Percentiles rank a stretch among this genome's conserved stretches.
Evolutionary conservation across 2,888 invertebrate species (phyloP).

Genomic region (Poecilobothrus nobilitatus): DNA sequence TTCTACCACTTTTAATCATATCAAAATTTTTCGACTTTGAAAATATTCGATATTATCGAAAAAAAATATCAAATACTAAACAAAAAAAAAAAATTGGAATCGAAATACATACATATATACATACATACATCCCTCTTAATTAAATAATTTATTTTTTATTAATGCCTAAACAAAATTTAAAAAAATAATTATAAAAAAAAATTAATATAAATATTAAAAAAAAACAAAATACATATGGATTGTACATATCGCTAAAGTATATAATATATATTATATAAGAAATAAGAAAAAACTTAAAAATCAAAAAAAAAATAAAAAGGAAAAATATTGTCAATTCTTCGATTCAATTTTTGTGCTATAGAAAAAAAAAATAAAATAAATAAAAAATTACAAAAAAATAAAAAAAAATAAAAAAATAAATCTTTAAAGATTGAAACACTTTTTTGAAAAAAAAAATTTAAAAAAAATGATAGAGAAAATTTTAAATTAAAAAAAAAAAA

Average conservation of each 20-base stretch:
- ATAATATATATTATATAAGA: background rate
- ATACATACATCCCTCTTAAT: no score
- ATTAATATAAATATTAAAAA: background rate
- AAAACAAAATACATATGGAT: background rate
- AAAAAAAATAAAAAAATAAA: background rate
- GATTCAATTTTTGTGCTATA: constrained; percentile 3
- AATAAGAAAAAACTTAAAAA: background rate
- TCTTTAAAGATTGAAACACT: background rate
- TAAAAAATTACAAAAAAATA: background rate
- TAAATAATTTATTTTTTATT: no score
- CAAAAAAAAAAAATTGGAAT: no score
- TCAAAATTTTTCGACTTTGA: no score
- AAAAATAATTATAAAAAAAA: background rate
- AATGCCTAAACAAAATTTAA: background rate
- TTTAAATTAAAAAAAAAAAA: background rate
- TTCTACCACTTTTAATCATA: no score
- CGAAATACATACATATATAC: no score
- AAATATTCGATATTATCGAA: no score
- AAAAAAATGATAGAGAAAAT: background rate
- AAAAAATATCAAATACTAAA: no score
- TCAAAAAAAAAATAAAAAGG: background rate
- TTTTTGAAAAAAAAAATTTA: background rate
- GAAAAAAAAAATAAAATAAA: background rate
- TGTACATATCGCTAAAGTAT: background rate
- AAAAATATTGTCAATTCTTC: background rate